Base-by-base conservation (phyloP, 2,797 vertebrate genomes). In the Scarus forsteni region DNA sequence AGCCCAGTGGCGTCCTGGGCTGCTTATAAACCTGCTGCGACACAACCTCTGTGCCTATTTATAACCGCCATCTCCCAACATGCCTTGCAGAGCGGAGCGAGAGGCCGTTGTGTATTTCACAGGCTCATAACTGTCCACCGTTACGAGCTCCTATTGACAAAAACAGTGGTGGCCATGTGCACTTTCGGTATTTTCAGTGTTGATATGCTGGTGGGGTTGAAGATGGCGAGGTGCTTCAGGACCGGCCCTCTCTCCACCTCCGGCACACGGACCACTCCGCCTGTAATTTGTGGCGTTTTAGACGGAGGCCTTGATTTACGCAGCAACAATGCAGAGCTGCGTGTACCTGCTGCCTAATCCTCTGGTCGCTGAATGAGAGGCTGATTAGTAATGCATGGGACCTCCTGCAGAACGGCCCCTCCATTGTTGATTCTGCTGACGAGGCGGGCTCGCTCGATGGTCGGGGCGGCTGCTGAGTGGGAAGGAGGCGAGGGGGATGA, bases 381-480 rank as follows among this genome's bases (percentile, higher is more conserved):
- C 79, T 91, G 86, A 91, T 92, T 89, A 92, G 73, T n/a, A 70
- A 89, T 91, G 86, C 87, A 91, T 86, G 60, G 87, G 69, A 83
- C 82, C 73, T 52, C 35, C 77, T 75, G 74, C 75, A 75, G 70
- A 84, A 85, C 66, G 79, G 64, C 73, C 78, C 51, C 36, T 3
- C 80, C 72, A 87, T 89, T 92, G 85, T 88, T 78, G 84, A 81
- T 88, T 89, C 73, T 89, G 91, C 91, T 92, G 91, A 92, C 75
- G 4, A 59, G 60, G 90, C 87, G 83, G 36, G 62, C 55, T 72
- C 5, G 7, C 52, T 62, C 16, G 53, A 60, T 3, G 6, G 52
- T 10, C 40, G 35, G 18, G 56, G 40, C 35, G 27, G 77, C 76
- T 75, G 69, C 66, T 70, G 75, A 62, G 68, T 81, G 43, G 60